A percentile compares a stretch with the other conserved stretches of the same genome.
Evolutionary conservation across 2,797 vertebrate species (phyloP).

Genomic region (Eidolon dupreanum): DNA sequence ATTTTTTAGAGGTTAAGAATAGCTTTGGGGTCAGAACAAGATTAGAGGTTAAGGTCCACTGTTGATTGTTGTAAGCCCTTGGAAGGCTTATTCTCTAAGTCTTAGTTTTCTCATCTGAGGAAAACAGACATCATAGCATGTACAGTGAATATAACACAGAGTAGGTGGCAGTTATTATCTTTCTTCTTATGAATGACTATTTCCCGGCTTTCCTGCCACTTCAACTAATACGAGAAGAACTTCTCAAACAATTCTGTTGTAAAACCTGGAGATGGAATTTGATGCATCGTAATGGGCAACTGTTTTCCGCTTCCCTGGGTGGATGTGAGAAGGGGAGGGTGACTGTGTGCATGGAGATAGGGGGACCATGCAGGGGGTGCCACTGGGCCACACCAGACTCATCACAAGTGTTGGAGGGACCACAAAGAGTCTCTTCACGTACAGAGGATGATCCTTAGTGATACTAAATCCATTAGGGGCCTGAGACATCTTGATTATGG

Average conservation of each 20-base stretch:
- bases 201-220: background rate
- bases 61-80: background rate
- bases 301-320: background rate
- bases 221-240: too few species aligned
- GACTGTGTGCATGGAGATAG: background rate
- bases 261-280: background rate
- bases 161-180: background rate
- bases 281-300: background rate
- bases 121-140: background rate
- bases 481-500: accelerated
- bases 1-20: background rate
- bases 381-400: accelerated
- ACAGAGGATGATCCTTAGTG: background rate
- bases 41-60: background rate
- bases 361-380: background rate
- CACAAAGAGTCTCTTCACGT: background rate
- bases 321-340: background rate
- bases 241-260: too few species aligned
- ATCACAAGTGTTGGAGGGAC: background rate
- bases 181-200: background rate
- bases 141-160: accelerated
- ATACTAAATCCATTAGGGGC: accelerated
- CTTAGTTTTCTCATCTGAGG: background rate
- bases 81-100: background rate
- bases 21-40: background rate